Base-by-base conservation (phyloP, 2,888 invertebrate species). In the Linhomoeus sp. region DNA sequence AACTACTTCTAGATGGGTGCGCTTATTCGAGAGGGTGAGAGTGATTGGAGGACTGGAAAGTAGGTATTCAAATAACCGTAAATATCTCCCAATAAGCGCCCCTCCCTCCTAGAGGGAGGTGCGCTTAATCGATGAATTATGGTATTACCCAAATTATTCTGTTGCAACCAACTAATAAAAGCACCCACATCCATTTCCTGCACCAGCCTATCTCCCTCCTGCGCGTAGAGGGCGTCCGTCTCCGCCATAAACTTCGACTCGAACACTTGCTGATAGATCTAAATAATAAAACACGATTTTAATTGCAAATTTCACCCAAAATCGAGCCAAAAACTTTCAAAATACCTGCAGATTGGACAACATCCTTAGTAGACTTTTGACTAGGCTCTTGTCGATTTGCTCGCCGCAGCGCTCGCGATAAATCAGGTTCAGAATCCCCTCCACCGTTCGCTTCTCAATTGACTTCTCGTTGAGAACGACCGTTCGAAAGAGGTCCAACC, bases 311-410 rank as follows among this genome's bases (percentile, higher is more conserved):
- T 45, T 39, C 20, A 42, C 15, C 9, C 19, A 42, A 39, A 14
- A 14, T 37, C 12, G 29, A 29, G 29, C 12, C 7, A 29, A 17
- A 9, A 9, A 24, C 37, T 17, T n/a, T 26, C 17, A 46, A 49
- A 40, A 58, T 47, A 71, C 68, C 71, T 92, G 90, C 52, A 97
- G 72, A 69, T 90, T 92, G 23, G 87, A 86, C 48, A 97, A 73
- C 94, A 97, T 97, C 56, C 92, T 73, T 33, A 97, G 74, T 45
- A 94, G 71, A 52, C 84, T 88, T 68, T 94, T 94, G 23, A 97
- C 74, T 56, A 97, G 72, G 1, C 82, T 82, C 52, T 90, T 76
- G 68, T 97, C 90, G 0, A 71, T 64, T 36, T 59, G 76, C 64
- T 92, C 87, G 0, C 92, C 94, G 54, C 80, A 81, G 2, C 97